Conservation (phyloP, 2,113 vertebrate species). For the Neotoma lepida region DNA sequence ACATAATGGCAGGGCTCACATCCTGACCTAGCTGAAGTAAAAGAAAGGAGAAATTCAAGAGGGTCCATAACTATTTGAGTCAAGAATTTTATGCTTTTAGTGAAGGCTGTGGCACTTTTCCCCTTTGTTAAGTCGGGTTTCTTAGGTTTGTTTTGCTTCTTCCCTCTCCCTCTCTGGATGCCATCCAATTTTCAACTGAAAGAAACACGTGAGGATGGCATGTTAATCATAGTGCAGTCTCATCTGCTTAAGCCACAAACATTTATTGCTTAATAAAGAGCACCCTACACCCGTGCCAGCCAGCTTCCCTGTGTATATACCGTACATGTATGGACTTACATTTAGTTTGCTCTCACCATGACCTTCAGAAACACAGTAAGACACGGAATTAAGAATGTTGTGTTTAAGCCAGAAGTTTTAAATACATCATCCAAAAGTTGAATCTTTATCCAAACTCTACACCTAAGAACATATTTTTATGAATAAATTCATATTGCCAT, state of each 20-base stretch:
- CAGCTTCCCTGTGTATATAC: not conserved
- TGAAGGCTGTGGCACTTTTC: not conserved
- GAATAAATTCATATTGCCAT: not conserved
- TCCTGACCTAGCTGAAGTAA: not conserved
- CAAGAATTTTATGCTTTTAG: not conserved
- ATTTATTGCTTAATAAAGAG: constrained; percentile 44
- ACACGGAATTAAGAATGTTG: not conserved
- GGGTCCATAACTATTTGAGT: not conserved
- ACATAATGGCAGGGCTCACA: constrained; percentile 67
- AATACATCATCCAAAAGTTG: constrained; percentile 38
- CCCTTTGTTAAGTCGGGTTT: not conserved
- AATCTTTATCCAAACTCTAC: not conserved
- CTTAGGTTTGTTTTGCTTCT: constrained; percentile 46
- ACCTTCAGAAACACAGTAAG: constrained; percentile 1
- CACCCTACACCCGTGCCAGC: not conserved
- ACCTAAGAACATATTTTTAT: not conserved
- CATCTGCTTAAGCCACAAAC: constrained; percentile 29
- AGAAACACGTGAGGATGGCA: constrained; percentile 51
- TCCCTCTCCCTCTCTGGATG: constrained; percentile 46
- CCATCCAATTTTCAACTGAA: constrained; percentile 54
- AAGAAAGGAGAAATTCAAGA: constrained; percentile 39
- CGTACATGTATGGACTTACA: not conserved
- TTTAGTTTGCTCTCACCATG: not conserved
- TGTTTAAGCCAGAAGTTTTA: constrained; percentile 28
- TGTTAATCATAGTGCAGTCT: not conserved